phyloP scores from a whole-genome alignment of 2,888 invertebrate genomes.

The Netelia melanura region DNA sequence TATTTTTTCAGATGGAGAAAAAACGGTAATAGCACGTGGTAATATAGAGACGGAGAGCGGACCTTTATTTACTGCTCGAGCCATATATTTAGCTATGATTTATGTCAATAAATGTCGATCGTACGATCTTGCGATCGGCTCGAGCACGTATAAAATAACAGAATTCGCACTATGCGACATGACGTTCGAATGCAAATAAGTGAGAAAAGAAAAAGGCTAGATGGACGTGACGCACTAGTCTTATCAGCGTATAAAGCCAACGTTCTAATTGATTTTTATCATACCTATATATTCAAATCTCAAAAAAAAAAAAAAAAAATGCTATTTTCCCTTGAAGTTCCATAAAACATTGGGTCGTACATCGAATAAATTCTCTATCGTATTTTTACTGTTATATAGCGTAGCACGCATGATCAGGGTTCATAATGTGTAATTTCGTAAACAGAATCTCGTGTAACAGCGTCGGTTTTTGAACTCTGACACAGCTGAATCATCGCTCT shows the following conservation, averaged over 20 bases:
- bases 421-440: background rate
- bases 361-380: background rate
- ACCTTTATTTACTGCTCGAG: background rate
- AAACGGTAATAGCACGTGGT: no score
- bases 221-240: background rate
- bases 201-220: background rate
- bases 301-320: no score
- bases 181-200: background rate
- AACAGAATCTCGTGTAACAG: constrained; percentile 4
- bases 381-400: background rate
- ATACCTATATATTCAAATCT: no score
- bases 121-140: background rate
- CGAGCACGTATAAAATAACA: background rate
- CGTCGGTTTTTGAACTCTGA: constrained; percentile 55
- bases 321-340: no score
- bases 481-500: constrained; percentile 35
- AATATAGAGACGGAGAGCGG: background rate
- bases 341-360: no score
- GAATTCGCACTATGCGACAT: background rate
- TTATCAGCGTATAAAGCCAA: no score
- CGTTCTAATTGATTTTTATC: no score
- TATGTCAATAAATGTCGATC: background rate
- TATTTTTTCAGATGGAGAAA: no score
- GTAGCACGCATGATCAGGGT: background rate
- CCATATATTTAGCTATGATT: background rate